Evolutionary conservation across 2,888 invertebrate species (phyloP).

Genomic region (Xestia sexstrigata): DNA sequence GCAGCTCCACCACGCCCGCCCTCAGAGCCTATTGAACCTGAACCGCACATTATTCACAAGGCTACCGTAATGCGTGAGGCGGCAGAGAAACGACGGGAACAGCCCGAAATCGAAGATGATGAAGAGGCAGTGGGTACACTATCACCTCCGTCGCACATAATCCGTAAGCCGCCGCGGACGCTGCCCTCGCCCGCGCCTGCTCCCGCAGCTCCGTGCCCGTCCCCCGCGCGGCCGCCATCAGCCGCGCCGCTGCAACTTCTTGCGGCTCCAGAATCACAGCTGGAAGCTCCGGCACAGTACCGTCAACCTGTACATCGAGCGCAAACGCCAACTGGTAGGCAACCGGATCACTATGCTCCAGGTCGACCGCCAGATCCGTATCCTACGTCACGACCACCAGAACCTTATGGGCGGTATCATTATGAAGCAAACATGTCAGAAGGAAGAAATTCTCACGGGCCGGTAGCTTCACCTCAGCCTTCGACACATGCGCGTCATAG

Average conservation of each 20-base stretch:
- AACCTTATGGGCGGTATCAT: conserved; percentile 81
- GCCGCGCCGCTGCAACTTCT: conserved; percentile 75
- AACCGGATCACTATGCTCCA: conserved; percentile 82
- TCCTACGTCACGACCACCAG: conserved; percentile 83
- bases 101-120: conserved; percentile 86
- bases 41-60: conserved; percentile 90
- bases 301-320: conserved; percentile 79
- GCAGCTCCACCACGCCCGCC: conserved; percentile 86
- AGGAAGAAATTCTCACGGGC: conserved; percentile 78
- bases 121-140: conserved; percentile 82
- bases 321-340: conserved; percentile 82
- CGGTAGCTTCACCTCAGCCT: conserved; percentile 82
- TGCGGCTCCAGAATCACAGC: conserved; percentile 75
- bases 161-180: conserved; percentile 83
- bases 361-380: conserved; percentile 85
- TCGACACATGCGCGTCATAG: conserved; percentile 82
- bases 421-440: conserved; percentile 81
- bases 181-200: conserved; percentile 85
- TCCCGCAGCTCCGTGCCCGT: conserved; percentile 80
- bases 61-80: conserved; percentile 90
- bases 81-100: conserved; percentile 86
- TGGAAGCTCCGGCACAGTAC: conserved; percentile 77
- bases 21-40: conserved; percentile 88
- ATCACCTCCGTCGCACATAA: conserved; percentile 89
- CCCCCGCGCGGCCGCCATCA: conserved; percentile 84